phyloP scores from a whole-genome alignment of 1,140 invertebrate species.

The Temnothorax nylanderi region DNA sequence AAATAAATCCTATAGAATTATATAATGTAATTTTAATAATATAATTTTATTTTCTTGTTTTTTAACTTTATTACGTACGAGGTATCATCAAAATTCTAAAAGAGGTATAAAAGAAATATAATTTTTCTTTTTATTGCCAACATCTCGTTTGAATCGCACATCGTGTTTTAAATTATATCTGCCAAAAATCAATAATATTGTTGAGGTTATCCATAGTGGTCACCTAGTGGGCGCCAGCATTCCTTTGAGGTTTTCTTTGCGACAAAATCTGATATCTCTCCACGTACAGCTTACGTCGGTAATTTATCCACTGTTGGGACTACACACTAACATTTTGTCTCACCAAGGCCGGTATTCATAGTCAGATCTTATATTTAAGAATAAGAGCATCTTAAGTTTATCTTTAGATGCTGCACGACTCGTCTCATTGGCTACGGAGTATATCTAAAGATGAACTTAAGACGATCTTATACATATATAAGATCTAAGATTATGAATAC shows the following conservation, averaged over 20 bases:
- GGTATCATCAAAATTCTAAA: background rate
- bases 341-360: background rate
- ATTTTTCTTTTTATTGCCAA: background rate
- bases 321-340: background rate
- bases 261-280: constrained; percentile 20
- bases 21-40: no score
- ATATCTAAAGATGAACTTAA: no score
- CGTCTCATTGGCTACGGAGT: no score
- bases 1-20: no score
- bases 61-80: background rate
- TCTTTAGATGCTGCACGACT: no score
- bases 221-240: constrained; percentile 72
- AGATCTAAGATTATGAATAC: no score
- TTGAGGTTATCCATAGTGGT: constrained; percentile 47
- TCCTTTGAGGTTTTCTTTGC: constrained; percentile 62
- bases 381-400: no score
- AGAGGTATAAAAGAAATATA: background rate
- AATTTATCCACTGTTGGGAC: constrained; percentile 68
- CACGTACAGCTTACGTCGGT: constrained; percentile 62
- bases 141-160: background rate
- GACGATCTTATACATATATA: background rate
- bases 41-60: background rate
- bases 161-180: constrained; percentile 27
- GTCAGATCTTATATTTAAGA: no score
- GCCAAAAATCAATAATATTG: constrained; percentile 70